Evolutionary conservation across 1,140 invertebrate genomes (phyloP).

Genomic region (Drosophila trapezifrons): DNA sequence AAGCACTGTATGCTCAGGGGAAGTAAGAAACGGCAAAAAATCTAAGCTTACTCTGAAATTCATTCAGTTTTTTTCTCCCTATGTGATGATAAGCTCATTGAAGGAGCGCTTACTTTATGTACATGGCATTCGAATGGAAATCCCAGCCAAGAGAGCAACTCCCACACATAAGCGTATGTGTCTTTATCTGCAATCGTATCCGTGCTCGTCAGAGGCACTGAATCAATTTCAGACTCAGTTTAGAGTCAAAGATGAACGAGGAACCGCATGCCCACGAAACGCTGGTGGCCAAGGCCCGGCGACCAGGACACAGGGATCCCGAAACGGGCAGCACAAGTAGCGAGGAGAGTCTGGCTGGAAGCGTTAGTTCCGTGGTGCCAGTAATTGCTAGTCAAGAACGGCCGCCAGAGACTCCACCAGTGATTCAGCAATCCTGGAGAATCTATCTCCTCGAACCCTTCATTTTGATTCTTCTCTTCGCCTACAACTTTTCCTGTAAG

Average conservation of each 20-base stretch:
- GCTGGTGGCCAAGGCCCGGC: slow-evolving; percentile 48
- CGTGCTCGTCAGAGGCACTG: slow-evolving; percentile 9
- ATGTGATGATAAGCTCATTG: neutral
- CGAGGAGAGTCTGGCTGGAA: slow-evolving; percentile 7
- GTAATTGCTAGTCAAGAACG: neutral
- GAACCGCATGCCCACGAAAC: slow-evolving; percentile 61
- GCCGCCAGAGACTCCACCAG: neutral
- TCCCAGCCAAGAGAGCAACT: slow-evolving; percentile 36
- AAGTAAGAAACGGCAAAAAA: too few species aligned
- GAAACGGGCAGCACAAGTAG: slow-evolving; percentile 25
- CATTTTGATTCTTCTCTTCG: slow-evolving; percentile 72
- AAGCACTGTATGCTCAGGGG: too few species aligned
- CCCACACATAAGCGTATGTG: slow-evolving; percentile 25
- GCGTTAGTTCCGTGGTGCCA: neutral
- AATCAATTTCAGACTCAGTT: slow-evolving; percentile 42
- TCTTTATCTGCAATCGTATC: slow-evolving; percentile 58
- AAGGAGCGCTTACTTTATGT: slow-evolving; percentile 25
- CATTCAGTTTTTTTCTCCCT: too few species aligned
- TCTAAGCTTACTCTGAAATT: neutral
- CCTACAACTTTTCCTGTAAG: slow-evolving; percentile 81
- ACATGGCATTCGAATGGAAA: slow-evolving; percentile 27
- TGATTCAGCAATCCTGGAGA: neutral
- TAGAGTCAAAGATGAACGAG: slow-evolving; percentile 52
- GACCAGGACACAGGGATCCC: neutral
- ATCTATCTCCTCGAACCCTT: slow-evolving; percentile 71